Percentiles rank a stretch among this genome's conserved stretches.
phyloP scores from a whole-genome alignment of 2,113 vertebrate species.

The Ornithorhynchus anatinus region DNA sequence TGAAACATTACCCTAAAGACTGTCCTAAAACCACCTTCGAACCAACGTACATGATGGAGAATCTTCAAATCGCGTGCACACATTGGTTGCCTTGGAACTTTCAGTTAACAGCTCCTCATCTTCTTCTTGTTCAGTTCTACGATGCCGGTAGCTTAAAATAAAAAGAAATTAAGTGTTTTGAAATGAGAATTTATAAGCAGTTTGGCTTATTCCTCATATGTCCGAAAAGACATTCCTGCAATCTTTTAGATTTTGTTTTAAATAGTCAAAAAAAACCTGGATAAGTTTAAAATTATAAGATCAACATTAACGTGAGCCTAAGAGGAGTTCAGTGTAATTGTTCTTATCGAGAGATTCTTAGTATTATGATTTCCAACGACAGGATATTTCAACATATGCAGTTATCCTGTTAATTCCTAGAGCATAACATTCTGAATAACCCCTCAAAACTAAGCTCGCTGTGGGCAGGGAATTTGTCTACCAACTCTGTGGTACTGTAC shows the following conservation, averaged over 20 bases:
- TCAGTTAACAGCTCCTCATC: constrained; percentile 95
- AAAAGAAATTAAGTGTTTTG: constrained; percentile 17
- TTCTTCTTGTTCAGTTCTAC: constrained; percentile 96
- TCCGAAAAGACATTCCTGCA: not conserved
- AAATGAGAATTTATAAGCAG: not conserved
- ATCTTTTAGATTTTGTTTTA: fast-evolving
- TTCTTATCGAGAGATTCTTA: too few relatives aligned
- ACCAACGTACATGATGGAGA: constrained; percentile 92
- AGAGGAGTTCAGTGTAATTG: too few relatives aligned
- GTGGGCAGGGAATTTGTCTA: too few relatives aligned
- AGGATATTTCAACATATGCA: too few relatives aligned
- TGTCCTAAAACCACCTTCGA: too few relatives aligned
- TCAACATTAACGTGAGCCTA: too few relatives aligned
- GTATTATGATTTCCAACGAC: too few relatives aligned
- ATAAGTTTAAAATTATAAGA: too few relatives aligned
- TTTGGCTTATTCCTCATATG: not conserved
- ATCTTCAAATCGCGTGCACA: constrained; percentile 95
- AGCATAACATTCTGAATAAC: too few relatives aligned
- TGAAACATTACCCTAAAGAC: not conserved
- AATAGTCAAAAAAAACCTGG: not conserved
- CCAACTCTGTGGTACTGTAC: too few relatives aligned
- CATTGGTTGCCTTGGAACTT: constrained; percentile 91
- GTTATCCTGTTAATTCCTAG: too few relatives aligned
- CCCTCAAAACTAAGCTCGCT: too few relatives aligned
- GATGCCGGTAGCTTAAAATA: constrained; percentile 86